phyloP scores from a whole-genome alignment of 2,797 vertebrate genomes.

The Enteromius afrohamiltoni region DNA sequence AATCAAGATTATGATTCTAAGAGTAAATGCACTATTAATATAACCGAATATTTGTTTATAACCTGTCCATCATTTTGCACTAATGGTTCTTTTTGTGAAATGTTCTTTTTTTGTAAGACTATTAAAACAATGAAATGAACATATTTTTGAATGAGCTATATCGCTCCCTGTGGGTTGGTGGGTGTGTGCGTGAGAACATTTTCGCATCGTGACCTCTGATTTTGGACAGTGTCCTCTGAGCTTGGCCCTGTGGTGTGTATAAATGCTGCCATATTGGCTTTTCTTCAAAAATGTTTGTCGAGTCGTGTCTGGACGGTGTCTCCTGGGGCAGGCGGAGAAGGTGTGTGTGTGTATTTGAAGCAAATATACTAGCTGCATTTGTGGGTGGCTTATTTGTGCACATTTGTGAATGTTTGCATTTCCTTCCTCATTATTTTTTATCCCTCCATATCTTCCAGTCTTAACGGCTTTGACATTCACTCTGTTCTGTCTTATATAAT shows the following conservation, averaged over 20 bases:
- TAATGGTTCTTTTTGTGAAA: constrained; percentile 36
- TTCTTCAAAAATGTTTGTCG: constrained; percentile 46
- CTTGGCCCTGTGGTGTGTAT: constrained; percentile 43
- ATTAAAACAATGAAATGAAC: constrained; percentile 24
- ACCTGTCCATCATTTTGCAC: constrained; percentile 50
- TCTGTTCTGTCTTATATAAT: constrained; percentile 41
- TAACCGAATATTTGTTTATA: constrained; percentile 7
- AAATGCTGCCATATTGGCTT: constrained; percentile 57
- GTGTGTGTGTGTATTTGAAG: background rate
- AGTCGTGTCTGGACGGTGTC: constrained; percentile 57
- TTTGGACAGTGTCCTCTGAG: constrained; percentile 35
- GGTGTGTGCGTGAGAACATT: constrained; percentile 40
- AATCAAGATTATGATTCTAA: background rate
- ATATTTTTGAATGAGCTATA: constrained; percentile 35
- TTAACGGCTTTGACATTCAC: constrained; percentile 7
- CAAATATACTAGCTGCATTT: constrained; percentile 1
- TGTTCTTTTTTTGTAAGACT: constrained; percentile 22
- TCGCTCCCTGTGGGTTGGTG: background rate
- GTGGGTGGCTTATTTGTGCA: constrained; percentile 21
- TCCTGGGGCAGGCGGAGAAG: constrained; percentile 47
- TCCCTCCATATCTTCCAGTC: background rate
- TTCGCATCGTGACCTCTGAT: constrained; percentile 62
- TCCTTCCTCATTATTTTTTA: constrained; percentile 15
- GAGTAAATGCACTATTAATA: constrained; percentile 45
- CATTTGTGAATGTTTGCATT: background rate